These are phyloP conservation scores for Amblyraja radiata DNA, from an alignment of 2,797 vertebrate species.

Conservation along the genomic window DNA sequence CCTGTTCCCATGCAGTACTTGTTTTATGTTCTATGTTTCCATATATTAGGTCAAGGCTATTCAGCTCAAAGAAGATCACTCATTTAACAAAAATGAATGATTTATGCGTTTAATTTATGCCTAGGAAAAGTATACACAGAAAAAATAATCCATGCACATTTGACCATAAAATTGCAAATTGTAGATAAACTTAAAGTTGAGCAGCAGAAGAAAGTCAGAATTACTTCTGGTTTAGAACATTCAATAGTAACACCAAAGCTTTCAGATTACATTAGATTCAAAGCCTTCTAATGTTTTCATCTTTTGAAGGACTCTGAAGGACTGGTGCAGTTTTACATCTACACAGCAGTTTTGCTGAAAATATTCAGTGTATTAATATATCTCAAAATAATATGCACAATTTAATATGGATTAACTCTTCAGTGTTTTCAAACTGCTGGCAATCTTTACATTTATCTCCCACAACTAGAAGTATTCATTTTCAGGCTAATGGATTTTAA, in stretches of 20 bases:
- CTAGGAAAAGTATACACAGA: too few relatives aligned
- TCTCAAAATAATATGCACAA: not conserved
- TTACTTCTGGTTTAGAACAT: not conserved
- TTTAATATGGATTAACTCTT: conserved; percentile 11
- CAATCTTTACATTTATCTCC: not conserved
- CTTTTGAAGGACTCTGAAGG: not conserved
- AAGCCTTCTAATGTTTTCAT: conserved; percentile 2
- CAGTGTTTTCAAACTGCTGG: not conserved
- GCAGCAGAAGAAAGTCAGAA: not conserved
- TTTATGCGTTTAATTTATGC: not conserved
- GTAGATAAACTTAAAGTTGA: not conserved
- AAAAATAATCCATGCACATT: not conserved
- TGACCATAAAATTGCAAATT: not conserved
- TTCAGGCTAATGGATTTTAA: not conserved
- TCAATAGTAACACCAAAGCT: not conserved
- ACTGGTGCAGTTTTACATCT: not conserved
- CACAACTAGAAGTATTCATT: not conserved
- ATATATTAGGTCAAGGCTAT: not conserved
- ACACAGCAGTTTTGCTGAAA: not conserved
- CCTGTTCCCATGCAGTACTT: too few relatives aligned
- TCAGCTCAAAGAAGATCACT: not conserved
- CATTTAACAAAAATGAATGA: not conserved
- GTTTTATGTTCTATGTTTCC: not conserved
- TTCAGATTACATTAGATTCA: not conserved
- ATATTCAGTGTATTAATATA: not conserved